These are phyloP conservation scores for Oceanodroma leucorhoa DNA, from an alignment of 2,797 vertebrate species.

Conservation along the genomic window DNA sequence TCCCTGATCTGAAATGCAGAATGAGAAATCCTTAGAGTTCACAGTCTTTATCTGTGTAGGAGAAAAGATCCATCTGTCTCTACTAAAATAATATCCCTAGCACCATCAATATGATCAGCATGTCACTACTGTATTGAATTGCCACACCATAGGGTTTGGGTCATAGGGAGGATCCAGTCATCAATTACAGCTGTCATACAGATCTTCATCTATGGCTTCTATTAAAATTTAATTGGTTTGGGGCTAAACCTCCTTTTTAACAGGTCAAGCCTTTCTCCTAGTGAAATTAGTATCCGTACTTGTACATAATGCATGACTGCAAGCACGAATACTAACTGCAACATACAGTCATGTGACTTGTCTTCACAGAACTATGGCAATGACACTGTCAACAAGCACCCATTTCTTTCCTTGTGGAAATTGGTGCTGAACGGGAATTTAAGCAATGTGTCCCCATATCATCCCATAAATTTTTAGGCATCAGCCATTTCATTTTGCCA, in stretches of 20 bases:
- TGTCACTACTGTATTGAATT: not conserved
- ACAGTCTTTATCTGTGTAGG: not conserved
- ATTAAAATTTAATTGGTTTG: not conserved
- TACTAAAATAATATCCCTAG: not conserved
- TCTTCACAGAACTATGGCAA: not conserved
- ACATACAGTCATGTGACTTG: not conserved
- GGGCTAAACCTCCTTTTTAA: not conserved
- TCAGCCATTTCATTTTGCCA: not conserved
- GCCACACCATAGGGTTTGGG: not conserved
- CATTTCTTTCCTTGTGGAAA: not conserved
- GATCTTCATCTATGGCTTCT: not conserved
- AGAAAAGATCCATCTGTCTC: not conserved
- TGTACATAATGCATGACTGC: accelerated
- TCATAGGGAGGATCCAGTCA: not conserved
- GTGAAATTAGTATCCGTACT: not conserved
- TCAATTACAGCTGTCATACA: not conserved
- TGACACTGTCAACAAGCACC: not conserved
- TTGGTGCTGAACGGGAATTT: not conserved
- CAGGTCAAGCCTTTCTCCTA: not conserved
- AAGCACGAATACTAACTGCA: not conserved
- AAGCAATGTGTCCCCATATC: not conserved
- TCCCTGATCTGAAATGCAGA: not conserved
- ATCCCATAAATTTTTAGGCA: not conserved
- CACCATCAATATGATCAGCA: not conserved
- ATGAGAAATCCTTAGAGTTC: not conserved